phyloP scores from a whole-genome alignment of 2,888 invertebrate genomes.

The Periphyllus acericola region DNA sequence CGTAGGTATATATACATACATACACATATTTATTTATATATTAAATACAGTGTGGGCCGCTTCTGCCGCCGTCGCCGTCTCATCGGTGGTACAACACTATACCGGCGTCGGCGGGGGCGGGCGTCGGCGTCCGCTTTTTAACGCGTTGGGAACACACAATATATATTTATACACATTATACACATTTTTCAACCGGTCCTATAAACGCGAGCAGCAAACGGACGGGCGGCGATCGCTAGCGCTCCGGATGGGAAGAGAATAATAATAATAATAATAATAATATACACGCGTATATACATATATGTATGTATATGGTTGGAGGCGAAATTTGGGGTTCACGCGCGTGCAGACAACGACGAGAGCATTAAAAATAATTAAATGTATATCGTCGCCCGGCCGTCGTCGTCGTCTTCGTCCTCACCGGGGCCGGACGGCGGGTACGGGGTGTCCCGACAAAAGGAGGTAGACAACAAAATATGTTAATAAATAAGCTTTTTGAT shows the following conservation, averaged over 20 bases:
- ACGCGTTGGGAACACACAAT: constrained; percentile 45
- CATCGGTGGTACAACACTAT: background rate
- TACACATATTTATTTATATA: no score
- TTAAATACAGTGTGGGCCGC: background rate
- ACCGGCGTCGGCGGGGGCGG: background rate
- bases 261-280: background rate
- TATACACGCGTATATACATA: no score
- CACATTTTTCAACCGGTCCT: constrained; percentile 58
- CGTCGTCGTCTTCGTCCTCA: constrained; percentile 26
- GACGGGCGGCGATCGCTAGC: background rate
- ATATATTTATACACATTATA: background rate
- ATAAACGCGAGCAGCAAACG: constrained; percentile 54
- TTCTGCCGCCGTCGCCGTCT: background rate
- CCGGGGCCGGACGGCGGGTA: constrained; percentile 42
- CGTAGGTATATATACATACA: no score
- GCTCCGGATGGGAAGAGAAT: constrained; percentile 12
- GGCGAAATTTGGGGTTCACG: constrained; percentile 57
- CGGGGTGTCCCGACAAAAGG: constrained; percentile 48
- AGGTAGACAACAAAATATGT: constrained; percentile 57
- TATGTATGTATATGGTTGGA: constrained; percentile 41
- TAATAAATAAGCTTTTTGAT: constrained; percentile 59
- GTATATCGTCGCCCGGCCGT: background rate
- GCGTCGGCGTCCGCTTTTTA: constrained; percentile 43
- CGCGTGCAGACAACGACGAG: constrained; percentile 14
- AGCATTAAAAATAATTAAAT: constrained; percentile 61